Conservation (phyloP, 2,113 vertebrate genomes). For the Salminus brasiliensis region DNA sequence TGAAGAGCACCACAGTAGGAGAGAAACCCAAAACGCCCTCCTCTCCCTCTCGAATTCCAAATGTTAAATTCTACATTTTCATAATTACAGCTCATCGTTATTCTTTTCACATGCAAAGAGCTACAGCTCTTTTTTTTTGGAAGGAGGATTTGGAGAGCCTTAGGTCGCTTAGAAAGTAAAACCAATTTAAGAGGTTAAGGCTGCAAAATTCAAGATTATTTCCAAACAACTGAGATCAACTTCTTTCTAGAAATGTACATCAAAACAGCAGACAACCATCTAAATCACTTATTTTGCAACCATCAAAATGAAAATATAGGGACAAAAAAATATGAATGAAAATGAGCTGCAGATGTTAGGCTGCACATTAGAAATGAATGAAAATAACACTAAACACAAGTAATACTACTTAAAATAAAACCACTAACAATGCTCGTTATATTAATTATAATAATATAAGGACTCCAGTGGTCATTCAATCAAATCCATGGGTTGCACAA, state of each 20-base stretch:
- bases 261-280: background rate
- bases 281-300: constrained; percentile 13
- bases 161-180: background rate
- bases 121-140: background rate
- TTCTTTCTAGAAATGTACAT: constrained; percentile 12
- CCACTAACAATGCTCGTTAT: constrained; percentile 34
- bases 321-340: constrained; percentile 5
- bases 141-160: background rate
- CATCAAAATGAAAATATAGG: background rate
- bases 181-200: background rate
- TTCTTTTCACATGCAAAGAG: background rate
- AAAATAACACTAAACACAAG: constrained; percentile 9
- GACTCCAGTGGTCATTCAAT: constrained; percentile 35
- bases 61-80: constrained; percentile 11
- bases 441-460: constrained; percentile 33
- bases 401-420: constrained; percentile 23
- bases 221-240: background rate
- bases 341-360: constrained; percentile 16
- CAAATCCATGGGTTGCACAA: background rate
- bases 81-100: background rate
- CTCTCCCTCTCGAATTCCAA: background rate
- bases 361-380: constrained; percentile 6
- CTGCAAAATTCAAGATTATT: background rate
- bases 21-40: background rate
- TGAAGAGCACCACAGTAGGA: constrained; percentile 62